Conservation (phyloP, 2,888 invertebrate species). For the Lathronympha strigana region DNA sequence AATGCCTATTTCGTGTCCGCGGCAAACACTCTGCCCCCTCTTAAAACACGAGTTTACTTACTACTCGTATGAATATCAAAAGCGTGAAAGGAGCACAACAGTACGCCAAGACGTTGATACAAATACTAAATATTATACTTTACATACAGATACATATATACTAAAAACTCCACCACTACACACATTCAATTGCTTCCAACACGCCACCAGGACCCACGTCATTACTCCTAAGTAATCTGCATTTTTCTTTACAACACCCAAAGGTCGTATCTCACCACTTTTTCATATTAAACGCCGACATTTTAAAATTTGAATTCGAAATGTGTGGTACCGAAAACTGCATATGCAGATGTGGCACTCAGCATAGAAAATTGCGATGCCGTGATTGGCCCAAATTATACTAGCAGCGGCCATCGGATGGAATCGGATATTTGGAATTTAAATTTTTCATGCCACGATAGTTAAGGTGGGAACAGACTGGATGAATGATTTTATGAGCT, state of each 20-base stretch:
- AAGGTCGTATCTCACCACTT: not conserved
- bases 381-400: conserved; percentile 53
- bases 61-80: too few relatives aligned
- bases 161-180: not conserved
- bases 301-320: not conserved
- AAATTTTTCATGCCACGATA: conserved; percentile 14
- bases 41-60: too few relatives aligned
- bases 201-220: conserved; percentile 1
- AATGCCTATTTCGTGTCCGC: too few relatives aligned
- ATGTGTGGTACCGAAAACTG: conserved; percentile 31
- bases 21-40: too few relatives aligned
- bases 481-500: not conserved
- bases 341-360: conserved; percentile 47
- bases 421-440: conserved; percentile 30
- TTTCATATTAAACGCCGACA: not conserved
- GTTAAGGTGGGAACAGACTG: conserved; percentile 1
- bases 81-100: too few relatives aligned
- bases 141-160: not conserved
- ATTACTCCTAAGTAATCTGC: conserved; percentile 18
- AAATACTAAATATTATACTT: too few relatives aligned
- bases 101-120: too few relatives aligned
- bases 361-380: conserved; percentile 52
- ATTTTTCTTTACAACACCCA: not conserved
- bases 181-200: conserved; percentile 14
- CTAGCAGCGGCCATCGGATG: conserved; percentile 23